Conservation (phyloP, 2,888 invertebrate genomes). For the Brachylomia viminalis region DNA sequence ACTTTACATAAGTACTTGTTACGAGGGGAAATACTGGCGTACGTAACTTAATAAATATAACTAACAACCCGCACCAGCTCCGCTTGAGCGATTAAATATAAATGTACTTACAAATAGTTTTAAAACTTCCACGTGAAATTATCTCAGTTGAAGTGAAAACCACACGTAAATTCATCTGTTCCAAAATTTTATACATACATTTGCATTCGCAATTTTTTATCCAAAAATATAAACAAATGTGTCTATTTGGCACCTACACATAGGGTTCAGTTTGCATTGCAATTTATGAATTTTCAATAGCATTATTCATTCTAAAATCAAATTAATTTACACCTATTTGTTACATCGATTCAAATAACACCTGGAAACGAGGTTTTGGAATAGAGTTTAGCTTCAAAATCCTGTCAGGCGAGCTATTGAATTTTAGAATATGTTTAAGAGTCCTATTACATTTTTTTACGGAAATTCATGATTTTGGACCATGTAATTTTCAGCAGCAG, state of each 20-base stretch:
- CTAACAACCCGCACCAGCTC: no score
- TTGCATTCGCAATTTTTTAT: neutral
- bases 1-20: constrained; percentile 5
- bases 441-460: no score
- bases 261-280: no score
- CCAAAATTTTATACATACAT: neutral
- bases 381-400: no score
- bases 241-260: no score
- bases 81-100: neutral
- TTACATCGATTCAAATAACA: no score
- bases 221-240: no score
- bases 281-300: neutral
- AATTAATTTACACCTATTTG: neutral
- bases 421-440: no score
- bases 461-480: no score
- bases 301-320: neutral
- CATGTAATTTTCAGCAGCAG: no score
- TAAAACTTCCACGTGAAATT: neutral
- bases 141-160: neutral
- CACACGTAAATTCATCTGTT: neutral
- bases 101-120: neutral
- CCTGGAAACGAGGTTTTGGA: no score
- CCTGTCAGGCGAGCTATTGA: neutral
- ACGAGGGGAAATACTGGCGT: constrained; percentile 1
- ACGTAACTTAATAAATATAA: neutral